Conservation (phyloP, 2,888 invertebrate species). For the Odontocerum albicorne region DNA sequence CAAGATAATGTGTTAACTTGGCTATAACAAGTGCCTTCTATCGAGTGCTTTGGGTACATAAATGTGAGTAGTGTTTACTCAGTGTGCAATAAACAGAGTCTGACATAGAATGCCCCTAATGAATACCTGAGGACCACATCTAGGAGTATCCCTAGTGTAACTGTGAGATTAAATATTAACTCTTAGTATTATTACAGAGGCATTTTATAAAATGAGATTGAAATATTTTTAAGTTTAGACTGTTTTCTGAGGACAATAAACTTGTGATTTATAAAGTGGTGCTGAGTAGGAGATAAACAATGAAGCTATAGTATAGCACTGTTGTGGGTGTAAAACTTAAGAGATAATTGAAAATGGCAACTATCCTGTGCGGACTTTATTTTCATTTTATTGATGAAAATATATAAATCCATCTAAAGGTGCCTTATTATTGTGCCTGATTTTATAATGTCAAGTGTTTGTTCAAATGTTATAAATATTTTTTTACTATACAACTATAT, state of each 20-base stretch:
- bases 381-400: conserved; percentile 26
- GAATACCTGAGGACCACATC: too few relatives aligned
- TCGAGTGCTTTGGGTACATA: background rate
- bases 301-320: conserved; percentile 23
- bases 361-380: conserved; percentile 25
- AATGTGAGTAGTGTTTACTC: conserved; percentile 14
- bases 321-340: conserved; percentile 17
- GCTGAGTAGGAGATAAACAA: conserved; percentile 35
- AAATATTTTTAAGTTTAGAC: conserved; percentile 15
- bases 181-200: too few relatives aligned
- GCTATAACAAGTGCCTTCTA: conserved; percentile 58
- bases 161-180: too few relatives aligned
- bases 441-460: conserved; percentile 2
- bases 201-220: conserved; percentile 12
- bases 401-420: conserved; percentile 9
- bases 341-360: conserved; percentile 26
- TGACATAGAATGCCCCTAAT: conserved; percentile 10
- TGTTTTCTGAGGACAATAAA: conserved; percentile 18
- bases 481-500: too few relatives aligned
- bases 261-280: conserved; percentile 26
- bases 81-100: conserved; percentile 16
- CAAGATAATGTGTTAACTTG: conserved; percentile 85
- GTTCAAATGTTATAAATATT: too few relatives aligned
- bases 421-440: conserved; percentile 31
- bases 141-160: too few relatives aligned